Base-by-base conservation (phyloP, 2,113 vertebrate genomes). In the Tragelaphus buxtoni region DNA sequence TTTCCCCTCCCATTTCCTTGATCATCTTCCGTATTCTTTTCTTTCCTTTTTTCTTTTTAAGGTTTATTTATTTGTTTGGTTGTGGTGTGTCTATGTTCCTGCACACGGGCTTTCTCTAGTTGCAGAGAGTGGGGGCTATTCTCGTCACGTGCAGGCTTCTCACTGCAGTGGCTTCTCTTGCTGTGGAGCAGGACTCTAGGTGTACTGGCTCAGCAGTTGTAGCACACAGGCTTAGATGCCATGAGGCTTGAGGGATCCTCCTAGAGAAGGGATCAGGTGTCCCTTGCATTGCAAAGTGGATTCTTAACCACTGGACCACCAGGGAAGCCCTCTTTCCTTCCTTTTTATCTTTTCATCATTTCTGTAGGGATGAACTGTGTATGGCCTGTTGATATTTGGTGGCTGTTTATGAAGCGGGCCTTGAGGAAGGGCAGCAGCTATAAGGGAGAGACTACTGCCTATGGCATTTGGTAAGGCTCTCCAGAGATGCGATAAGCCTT, bases 161-260 rank as follows among this genome's bases (percentile, higher is more conserved):
- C 63, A 35, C n/a, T 69, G 18, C n/a, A 20, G 18, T 18, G n/a
- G 63, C 65, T 35, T 69, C n/a, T 69, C n/a, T 69, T 1, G 11
- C 65, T 18, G 65, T 22, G 63, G 32, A 35, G 18, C 18, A 1
- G 9, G 9, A 18, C n/a, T 35, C 65, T 35, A 10, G n/a, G 18
- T 35, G 65, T 35, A 35, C n/a, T 63, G 61, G 7, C 61, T 69
- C n/a, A 69, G n/a, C 10, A 22, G 65, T 10, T 35, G 18, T 10
- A 69, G 65, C 65, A 35, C n/a, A 35, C 65, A 35, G n/a, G 65
- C 18, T 69, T 69, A 69, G n/a, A 11, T 69, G 65, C n/a, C 65
- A 22, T 0, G 18, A 0, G 2, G 4, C n/a, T 35, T 22, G 9
- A 69, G 18, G 65, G 18, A 69, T 69, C 65, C 35, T 69, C 4